Percentiles rank a stretch among this genome's conserved stretches.
phyloP scores from a whole-genome alignment of 2,888 invertebrate species.

The Hirtodrosophila alboralis region DNA sequence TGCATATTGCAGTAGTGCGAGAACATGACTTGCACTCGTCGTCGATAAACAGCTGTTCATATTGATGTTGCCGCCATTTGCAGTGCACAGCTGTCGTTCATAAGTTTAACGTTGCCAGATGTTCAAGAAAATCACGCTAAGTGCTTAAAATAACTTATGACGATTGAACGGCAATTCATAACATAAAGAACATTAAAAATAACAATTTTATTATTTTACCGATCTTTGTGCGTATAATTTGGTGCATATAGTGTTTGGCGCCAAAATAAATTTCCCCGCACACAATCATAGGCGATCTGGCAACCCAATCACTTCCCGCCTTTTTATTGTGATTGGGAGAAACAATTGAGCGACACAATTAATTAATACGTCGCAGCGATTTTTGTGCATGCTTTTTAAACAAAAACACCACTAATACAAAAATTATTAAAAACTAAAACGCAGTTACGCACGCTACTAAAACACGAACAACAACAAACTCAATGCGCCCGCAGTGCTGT shows the following conservation, averaged over 20 bases:
- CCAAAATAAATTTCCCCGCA: conserved; percentile 38
- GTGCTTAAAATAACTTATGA: neutral
- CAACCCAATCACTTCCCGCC: conserved; percentile 44
- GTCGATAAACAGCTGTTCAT: conserved; percentile 32
- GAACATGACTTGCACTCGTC: conserved; percentile 1
- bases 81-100: conserved; percentile 31
- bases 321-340: conserved; percentile 47
- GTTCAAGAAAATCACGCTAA: neutral
- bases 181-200: neutral
- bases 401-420: conserved; percentile 14
- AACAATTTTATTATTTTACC: neutral
- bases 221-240: neutral
- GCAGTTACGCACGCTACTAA: neutral
- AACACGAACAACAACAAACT: conserved; percentile 19
- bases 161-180: too few relatives aligned
- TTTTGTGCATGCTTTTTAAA: conserved; percentile 14
- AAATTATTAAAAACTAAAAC: conserved; percentile 9
- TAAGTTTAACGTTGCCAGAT: conserved; percentile 23
- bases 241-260: conserved; percentile 30
- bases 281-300: conserved; percentile 15
- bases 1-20: too few relatives aligned
- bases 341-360: conserved; percentile 27
- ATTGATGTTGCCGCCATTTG: conserved; percentile 29
- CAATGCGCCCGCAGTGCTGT: conserved; percentile 41
- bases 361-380: conserved; percentile 38